Evolutionary conservation across 2,113 vertebrate genomes (phyloP).

Genomic region (Microcebus jonahi): DNA sequence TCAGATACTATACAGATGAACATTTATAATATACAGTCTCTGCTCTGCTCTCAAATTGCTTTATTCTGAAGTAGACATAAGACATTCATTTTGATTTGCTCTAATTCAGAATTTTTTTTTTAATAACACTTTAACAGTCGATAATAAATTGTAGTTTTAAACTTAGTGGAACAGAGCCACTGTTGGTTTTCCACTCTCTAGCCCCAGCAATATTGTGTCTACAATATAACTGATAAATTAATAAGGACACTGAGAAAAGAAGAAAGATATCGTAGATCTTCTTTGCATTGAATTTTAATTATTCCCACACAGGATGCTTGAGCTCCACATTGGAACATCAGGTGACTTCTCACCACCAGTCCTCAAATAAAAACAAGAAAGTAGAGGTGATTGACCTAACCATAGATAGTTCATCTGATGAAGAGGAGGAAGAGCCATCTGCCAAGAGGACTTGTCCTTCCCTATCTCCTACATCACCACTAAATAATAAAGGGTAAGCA

Average conservation of each 20-base stretch:
- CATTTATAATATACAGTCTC: background rate
- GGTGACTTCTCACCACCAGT: constrained; percentile 86
- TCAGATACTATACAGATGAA: background rate
- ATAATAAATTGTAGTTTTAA: background rate
- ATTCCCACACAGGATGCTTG: constrained; percentile 86
- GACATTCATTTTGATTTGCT: background rate
- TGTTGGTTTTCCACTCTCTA: background rate
- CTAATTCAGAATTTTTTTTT: constrained; percentile 26
- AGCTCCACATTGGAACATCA: constrained; percentile 91
- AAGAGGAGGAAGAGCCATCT: constrained; percentile 92
- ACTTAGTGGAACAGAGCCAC: background rate
- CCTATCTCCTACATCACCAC: constrained; percentile 92
- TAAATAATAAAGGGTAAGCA: constrained; percentile 94
- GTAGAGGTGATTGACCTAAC: constrained; percentile 99
- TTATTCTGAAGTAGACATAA: background rate
- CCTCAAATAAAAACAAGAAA: constrained; percentile 91
- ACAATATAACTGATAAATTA: background rate
- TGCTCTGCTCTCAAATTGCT: background rate
- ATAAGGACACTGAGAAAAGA: background rate
- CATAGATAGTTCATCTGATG: constrained; percentile 97
- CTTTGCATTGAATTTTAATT: background rate
- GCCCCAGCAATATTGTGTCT: background rate
- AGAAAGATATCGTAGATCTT: background rate
- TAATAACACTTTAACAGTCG: background rate
- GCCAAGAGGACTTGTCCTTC: constrained; percentile 95